Base-by-base conservation (phyloP, 2,888 invertebrate species). In the Mechanitis messenoides region DNA sequence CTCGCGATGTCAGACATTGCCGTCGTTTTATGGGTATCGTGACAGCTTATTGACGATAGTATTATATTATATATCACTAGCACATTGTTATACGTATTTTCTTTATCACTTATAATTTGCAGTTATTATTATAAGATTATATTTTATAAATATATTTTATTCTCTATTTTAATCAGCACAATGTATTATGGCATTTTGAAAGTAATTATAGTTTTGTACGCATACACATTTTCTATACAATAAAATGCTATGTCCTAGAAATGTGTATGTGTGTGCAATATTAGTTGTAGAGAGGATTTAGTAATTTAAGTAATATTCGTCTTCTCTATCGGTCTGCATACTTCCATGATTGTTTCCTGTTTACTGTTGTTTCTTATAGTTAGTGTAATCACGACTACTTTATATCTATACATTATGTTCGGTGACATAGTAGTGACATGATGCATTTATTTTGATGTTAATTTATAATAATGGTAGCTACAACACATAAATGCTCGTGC, bases 201-300 rank as follows among this genome's bases (percentile, higher is more conserved):
- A 83, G 76, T 83, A 79, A 72, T 77, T 79, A 82, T 85, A 81
- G 79, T 84, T 87, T 87, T 86, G 85, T 90, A 78, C 88, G 84
- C 89, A 86, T 88, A 89, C 89, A 90, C 89, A 88, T 85, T 84
- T 83, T 76, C 78, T 79, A 72, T 77, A 77, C 77, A 74, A 68
- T 79, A 79, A 74, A 80, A 80, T 76, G 76, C 79, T 81, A 77
- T 71, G 79, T 83, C 82, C 11, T 79, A 79, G 79, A 83, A 86
- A 86, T 90, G 88, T 90, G 89, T 90, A 90, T 90, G 90, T 90
- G 90, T 88, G 90, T 90, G 91, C 90, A 91, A 91, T 91, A 90
- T 89, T 89, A 90, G 88, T 85, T 87, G 66, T 86, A 87, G 78
- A 76, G 66, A 74, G 81, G 80, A 80, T 82, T 82, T 81, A 83